Base-by-base conservation (phyloP, 1,140 invertebrate species). In the Pentalonia nigronervosa region DNA sequence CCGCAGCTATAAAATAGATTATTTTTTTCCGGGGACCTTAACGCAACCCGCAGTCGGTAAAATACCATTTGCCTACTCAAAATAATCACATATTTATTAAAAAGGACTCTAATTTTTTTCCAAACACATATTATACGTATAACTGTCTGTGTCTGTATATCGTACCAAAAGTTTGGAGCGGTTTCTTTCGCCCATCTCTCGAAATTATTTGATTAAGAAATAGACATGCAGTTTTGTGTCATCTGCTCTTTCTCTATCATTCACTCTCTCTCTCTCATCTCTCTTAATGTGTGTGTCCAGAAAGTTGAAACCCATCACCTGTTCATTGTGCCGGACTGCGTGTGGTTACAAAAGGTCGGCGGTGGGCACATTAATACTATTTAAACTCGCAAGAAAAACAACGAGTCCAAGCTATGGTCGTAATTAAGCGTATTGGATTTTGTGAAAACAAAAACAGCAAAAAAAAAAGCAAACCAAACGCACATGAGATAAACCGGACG, bases 181-280 rank as follows among this genome's bases (percentile, higher is more conserved):
- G 47, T 90, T 56, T 53, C 34, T 41, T 34, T 36, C 17, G 3
- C 30, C 17, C 21, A 14, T n/a, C 30, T n/a, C 6, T 50, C 50
- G 50, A 56, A 56, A 36, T 90, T 90, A 90, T 56, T 90, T 56
- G 50, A 41, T 90, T 90, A 56, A 36, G 88, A 53, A 56, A 90
- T 41, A 34, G 50, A 90, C 50, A 53, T 56, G 34, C 50, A 41
- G 23, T 90, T 56, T 90, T 90, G 20, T 89, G 7, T 89, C 48
- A 20, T 34, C 30, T 48, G 25, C 30, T 88, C 41, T 36, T 41
- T 21, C 21, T 23, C 21, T 45, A 7, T 14, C 23, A 14, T 23
- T 83, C 21, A n/a, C 8, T 83, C 36, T 83, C 14, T 41, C 2
- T 76, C 30, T 84, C 23, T 84, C 14, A n/a, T 9, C 23, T 45